Percentiles rank a stretch among this genome's conserved stretches.
Evolutionary conservation across 2,113 vertebrate genomes (phyloP).

Genomic region (Herpailurus yagouaroundi): DNA sequence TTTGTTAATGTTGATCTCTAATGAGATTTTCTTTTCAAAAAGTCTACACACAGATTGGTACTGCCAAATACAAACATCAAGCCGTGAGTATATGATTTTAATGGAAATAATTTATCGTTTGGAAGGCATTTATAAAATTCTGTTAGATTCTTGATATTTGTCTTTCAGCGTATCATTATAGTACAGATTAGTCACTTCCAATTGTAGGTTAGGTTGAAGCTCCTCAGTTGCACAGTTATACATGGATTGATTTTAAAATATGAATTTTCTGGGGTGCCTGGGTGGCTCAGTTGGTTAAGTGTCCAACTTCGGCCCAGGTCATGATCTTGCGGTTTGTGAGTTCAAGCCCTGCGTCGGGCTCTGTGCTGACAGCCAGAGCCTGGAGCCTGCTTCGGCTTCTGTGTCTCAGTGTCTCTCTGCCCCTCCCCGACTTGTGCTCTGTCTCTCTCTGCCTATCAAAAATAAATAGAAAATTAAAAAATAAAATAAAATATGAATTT

Average conservation of each 20-base stretch:
- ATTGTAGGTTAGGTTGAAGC: not conserved
- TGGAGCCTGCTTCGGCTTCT: too few species aligned
- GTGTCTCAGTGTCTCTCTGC: too few species aligned
- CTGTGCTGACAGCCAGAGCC: too few species aligned
- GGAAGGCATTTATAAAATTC: conserved; percentile 19
- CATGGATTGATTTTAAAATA: conserved; percentile 1
- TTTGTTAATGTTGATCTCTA: not conserved
- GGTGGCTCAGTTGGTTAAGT: too few species aligned
- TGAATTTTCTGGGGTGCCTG: not conserved
- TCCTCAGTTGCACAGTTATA: not conserved
- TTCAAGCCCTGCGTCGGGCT: too few species aligned
- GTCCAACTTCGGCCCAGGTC: too few species aligned
- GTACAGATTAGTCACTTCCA: not conserved
- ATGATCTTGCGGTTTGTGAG: too few species aligned
- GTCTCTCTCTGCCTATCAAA: too few species aligned
- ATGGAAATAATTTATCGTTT: not conserved
- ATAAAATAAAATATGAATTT: not conserved
- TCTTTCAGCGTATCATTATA: not conserved
- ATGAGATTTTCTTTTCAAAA: conserved; percentile 34
- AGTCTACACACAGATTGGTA: not conserved
- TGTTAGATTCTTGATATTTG: conserved; percentile 21
- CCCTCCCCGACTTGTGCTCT: too few species aligned
- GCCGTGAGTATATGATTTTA: not conserved
- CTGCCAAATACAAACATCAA: not conserved
- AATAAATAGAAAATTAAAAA: too few species aligned